Conservation (phyloP, 2,888 invertebrate genomes). For the Phaedon cochleariae region DNA sequence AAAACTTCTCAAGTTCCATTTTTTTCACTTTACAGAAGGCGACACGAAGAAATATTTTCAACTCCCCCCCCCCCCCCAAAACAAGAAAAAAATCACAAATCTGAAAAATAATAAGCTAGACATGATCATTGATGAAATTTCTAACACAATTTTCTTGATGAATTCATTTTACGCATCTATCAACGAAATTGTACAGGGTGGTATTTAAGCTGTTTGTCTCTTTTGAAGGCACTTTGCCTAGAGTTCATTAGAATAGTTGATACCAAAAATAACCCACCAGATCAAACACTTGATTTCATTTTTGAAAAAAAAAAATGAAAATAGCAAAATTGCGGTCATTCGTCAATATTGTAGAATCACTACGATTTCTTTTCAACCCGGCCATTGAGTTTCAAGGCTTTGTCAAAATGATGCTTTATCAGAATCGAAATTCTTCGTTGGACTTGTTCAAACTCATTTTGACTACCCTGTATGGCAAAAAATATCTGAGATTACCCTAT, state of each 20-base stretch:
- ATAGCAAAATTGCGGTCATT: background rate
- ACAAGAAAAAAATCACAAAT: constrained; percentile 26
- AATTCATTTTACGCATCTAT: constrained; percentile 10
- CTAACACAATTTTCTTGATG: background rate
- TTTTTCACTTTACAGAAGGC: background rate
- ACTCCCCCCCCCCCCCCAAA: constrained; percentile 38
- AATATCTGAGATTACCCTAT: background rate
- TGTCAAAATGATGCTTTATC: too few species aligned
- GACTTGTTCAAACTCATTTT: background rate
- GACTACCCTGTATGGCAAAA: background rate
- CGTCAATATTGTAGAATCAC: background rate
- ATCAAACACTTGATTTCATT: background rate
- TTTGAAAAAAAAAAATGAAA: background rate
- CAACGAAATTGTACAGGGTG: constrained; percentile 11
- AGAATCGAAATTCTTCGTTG: too few species aligned
- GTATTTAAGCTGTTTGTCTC: background rate
- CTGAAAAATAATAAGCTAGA: background rate
- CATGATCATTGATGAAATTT: background rate
- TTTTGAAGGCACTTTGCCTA: background rate
- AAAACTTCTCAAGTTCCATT: constrained; percentile 3
- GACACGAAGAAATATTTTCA: background rate
- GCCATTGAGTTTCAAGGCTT: background rate
- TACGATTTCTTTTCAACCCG: background rate
- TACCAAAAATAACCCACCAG: background rate
- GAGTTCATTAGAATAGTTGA: background rate